Percentiles rank a stretch among this genome's conserved stretches.
These are phyloP conservation scores for Formica aserva DNA, from an alignment of 2,888 invertebrate species.

Conservation along the genomic window DNA sequence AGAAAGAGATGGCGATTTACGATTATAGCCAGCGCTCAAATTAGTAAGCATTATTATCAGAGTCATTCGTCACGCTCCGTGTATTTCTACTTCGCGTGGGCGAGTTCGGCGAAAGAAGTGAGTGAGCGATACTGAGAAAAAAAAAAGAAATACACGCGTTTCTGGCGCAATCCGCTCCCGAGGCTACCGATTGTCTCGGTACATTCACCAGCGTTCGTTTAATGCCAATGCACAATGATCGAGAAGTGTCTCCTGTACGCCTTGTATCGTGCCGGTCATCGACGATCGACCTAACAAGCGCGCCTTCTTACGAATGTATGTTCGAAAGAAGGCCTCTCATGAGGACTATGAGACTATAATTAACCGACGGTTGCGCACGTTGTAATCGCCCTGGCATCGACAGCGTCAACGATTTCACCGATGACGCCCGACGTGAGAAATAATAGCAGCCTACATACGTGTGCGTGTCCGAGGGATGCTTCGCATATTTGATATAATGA, in stretches of 20 bases:
- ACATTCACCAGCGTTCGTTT: slow-evolving; percentile 32
- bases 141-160: slow-evolving; percentile 23
- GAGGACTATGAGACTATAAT: slow-evolving; percentile 62
- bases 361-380: slow-evolving; percentile 48
- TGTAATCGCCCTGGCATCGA: slow-evolving; percentile 14
- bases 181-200: slow-evolving; percentile 23
- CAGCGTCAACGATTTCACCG: slow-evolving; percentile 42
- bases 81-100: slow-evolving; percentile 65
- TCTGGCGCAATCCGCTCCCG: slow-evolving; percentile 26
- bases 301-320: slow-evolving; percentile 23
- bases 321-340: slow-evolving; percentile 15
- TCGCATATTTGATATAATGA: slow-evolving; percentile 15
- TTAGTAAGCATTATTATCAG: slow-evolving; percentile 68
- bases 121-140: neutral
- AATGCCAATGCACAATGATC: slow-evolving; percentile 38
- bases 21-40: slow-evolving; percentile 62
- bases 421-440: slow-evolving; percentile 35
- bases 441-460: neutral
- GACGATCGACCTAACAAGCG: slow-evolving; percentile 33
- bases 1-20: slow-evolving; percentile 58
- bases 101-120: slow-evolving; percentile 22
- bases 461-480: neutral
- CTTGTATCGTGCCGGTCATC: slow-evolving; percentile 37
- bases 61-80: slow-evolving; percentile 63
- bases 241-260: slow-evolving; percentile 12